Conservation (phyloP, 2,888 invertebrate genomes). For the Liodrosophila aerea region DNA sequence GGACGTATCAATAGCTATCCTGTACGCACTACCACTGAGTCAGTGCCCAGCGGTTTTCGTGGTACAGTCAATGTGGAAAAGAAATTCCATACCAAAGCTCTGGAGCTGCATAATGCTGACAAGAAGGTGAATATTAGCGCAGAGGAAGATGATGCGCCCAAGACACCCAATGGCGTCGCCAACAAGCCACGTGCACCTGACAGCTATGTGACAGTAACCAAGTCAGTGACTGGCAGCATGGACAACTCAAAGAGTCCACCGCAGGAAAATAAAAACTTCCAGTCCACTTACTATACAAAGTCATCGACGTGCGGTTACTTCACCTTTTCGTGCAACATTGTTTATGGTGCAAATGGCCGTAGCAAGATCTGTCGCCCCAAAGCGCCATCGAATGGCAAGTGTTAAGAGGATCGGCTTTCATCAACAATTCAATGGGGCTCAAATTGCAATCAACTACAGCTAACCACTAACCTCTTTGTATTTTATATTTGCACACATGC, state of each 20-base stretch:
- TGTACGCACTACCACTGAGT: constrained; percentile 75
- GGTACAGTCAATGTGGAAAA: constrained; percentile 82
- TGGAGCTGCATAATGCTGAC: constrained; percentile 68
- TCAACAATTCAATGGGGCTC: constrained; percentile 50
- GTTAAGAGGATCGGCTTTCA: constrained; percentile 57
- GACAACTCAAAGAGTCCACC: constrained; percentile 85
- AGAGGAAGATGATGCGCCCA: constrained; percentile 56
- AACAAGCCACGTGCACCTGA: constrained; percentile 83
- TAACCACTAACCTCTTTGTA: constrained; percentile 49
- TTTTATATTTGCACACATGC: constrained; percentile 51
- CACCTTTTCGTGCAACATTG: constrained; percentile 92
- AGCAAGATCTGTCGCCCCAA: constrained; percentile 92
- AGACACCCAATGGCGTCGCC: constrained; percentile 19
- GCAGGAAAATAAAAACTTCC: constrained; percentile 87
- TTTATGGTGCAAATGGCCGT: constrained; percentile 89
- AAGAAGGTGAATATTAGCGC: constrained; percentile 71
- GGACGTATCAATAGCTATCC: constrained; percentile 75
- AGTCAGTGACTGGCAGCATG: constrained; percentile 89
- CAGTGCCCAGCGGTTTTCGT: constrained; percentile 81
- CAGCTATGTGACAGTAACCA: constrained; percentile 90
- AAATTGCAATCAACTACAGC: constrained; percentile 46
- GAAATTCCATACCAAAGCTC: constrained; percentile 81
- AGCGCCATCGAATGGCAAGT: constrained; percentile 89
- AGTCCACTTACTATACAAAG: constrained; percentile 92
- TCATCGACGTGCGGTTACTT: constrained; percentile 94